A percentile compares a stretch with the other conserved stretches of the same genome.
phyloP scores from a whole-genome alignment of 2,888 invertebrate genomes.

The Mactromeris polynyma region DNA sequence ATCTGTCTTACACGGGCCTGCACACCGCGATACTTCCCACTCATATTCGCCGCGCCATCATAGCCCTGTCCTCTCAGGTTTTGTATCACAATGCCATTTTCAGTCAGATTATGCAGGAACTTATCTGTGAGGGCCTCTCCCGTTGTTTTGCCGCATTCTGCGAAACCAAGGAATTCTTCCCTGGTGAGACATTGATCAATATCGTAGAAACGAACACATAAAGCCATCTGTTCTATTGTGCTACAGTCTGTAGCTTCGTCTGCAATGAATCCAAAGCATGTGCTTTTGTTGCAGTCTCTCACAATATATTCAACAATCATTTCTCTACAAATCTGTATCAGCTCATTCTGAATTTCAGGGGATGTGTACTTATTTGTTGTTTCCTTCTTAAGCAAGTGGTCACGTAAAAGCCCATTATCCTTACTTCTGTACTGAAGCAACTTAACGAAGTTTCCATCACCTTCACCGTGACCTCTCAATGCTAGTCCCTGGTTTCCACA shows the following conservation, averaged over 20 bases:
- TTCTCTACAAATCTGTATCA: conserved; percentile 30
- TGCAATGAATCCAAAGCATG: conserved; percentile 26
- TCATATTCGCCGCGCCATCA: too few species aligned
- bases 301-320: conserved; percentile 14
- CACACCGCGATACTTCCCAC: too few species aligned
- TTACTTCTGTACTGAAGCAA: conserved; percentile 6
- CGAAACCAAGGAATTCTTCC: conserved; percentile 16
- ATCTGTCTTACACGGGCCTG: background rate
- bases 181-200: background rate
- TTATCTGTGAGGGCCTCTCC: conserved; percentile 11
- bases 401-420: background rate
- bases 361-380: conserved; percentile 24
- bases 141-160: conserved; percentile 2
- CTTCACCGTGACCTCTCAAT: conserved; percentile 35
- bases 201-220: background rate
- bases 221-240: conserved; percentile 19
- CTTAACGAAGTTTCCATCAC: conserved; percentile 21
- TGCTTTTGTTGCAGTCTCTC: background rate
- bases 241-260: conserved; percentile 34
- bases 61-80: too few species aligned
- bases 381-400: conserved; percentile 13
- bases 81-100: background rate
- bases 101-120: background rate
- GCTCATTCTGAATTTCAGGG: conserved; percentile 39
- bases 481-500: conserved; percentile 38